Evolutionary conservation across 2,113 vertebrate species (phyloP).

Genomic region (Petaurus breviceps): DNA sequence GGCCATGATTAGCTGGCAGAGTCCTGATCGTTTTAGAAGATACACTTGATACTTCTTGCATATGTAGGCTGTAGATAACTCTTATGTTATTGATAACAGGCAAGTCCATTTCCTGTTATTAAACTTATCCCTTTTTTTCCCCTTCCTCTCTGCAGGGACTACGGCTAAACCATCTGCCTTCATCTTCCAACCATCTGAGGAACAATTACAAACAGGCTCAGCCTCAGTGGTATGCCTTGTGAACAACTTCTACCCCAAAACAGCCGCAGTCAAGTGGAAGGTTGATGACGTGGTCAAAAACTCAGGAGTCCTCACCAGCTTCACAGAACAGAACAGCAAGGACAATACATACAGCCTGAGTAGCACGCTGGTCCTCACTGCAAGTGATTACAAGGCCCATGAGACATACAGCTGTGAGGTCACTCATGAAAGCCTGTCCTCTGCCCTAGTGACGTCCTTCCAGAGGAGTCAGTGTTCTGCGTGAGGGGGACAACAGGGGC

Average conservation of each 20-base stretch:
- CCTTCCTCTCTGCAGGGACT: constrained; percentile 32
- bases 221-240: constrained; percentile 50
- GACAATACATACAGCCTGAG: constrained; percentile 77
- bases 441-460: neutral
- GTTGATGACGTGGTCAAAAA: fast-evolving
- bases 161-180: constrained; percentile 38
- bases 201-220: neutral
- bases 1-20: neutral
- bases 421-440: neutral
- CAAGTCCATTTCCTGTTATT: neutral
- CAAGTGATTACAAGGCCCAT: fast-evolving
- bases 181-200: constrained; percentile 45
- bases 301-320: fast-evolving
- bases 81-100: neutral
- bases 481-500: neutral
- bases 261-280: constrained; percentile 7
- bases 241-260: constrained; percentile 63
- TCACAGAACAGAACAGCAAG: constrained; percentile 1
- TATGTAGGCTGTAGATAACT: neutral
- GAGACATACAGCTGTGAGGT: fast-evolving
- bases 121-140: neutral
- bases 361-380: constrained; percentile 62
- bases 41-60: neutral
- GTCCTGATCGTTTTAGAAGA: neutral
- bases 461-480: constrained; percentile 13